These are phyloP conservation scores for Tenthredo amoena DNA, from an alignment of 2,888 invertebrate species.

Conservation along the genomic window DNA sequence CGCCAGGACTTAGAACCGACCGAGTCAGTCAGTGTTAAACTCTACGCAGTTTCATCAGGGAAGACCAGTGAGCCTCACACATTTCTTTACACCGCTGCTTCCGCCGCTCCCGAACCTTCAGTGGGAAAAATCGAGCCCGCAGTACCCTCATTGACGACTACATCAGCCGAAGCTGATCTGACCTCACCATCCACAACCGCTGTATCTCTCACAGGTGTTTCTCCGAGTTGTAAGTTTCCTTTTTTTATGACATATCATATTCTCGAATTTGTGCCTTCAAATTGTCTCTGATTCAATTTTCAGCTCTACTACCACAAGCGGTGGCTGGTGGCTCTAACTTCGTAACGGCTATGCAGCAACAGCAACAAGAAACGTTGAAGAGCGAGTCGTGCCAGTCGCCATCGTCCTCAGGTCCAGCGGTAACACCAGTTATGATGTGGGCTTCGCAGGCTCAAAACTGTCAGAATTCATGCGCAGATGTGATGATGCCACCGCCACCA, in stretches of 20 bases:
- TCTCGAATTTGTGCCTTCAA: background rate
- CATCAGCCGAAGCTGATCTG: conserved; percentile 62
- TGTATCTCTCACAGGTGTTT: conserved; percentile 63
- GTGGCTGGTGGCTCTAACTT: conserved; percentile 56
- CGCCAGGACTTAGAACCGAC: conserved; percentile 82
- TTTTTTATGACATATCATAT: background rate
- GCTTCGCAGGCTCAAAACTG: conserved; percentile 62
- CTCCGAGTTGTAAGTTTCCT: conserved; percentile 57
- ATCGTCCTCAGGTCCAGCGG: conserved; percentile 64
- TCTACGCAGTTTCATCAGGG: conserved; percentile 91
- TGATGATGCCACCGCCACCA: conserved; percentile 85
- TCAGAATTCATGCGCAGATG: conserved; percentile 78
- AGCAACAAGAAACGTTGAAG: conserved; percentile 68
- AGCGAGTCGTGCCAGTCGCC: conserved; percentile 73
- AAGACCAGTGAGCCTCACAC: conserved; percentile 92
- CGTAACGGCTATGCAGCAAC: conserved; percentile 58
- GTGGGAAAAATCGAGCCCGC: conserved; percentile 71
- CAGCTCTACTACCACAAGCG: conserved; percentile 56
- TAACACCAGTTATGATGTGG: conserved; percentile 75
- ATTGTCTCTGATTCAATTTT: conserved; percentile 53
- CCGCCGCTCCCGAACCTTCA: conserved; percentile 70
- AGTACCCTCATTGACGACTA: conserved; percentile 72
- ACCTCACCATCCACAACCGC: conserved; percentile 63
- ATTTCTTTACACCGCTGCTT: conserved; percentile 86
- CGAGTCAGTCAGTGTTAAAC: conserved; percentile 87